Conservation (phyloP, 2,888 invertebrate genomes). For the Lithophane ornitopus region DNA sequence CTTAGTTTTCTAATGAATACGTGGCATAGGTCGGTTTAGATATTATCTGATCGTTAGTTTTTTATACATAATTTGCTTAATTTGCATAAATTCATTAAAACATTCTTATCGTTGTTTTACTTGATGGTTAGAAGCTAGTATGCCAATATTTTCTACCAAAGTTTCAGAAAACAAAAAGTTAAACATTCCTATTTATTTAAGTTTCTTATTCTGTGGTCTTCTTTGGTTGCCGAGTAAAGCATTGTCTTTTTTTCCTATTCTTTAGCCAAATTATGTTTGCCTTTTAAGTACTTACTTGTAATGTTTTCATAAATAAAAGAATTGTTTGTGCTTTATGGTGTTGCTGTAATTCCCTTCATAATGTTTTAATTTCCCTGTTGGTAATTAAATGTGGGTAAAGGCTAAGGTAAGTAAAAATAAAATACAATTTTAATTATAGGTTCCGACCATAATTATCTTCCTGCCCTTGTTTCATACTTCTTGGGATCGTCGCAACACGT, state of each 20-base stretch:
- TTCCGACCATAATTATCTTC: not conserved
- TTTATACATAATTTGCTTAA: not conserved
- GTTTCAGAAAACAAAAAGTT: not conserved
- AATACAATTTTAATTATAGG: no score
- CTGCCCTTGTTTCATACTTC: not conserved
- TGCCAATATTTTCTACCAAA: conserved; percentile 10
- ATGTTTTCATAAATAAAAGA: not conserved
- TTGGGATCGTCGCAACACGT: not conserved
- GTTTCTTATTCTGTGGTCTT: no score
- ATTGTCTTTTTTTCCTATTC: no score
- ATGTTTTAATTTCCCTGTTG: not conserved
- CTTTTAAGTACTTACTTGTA: not conserved
- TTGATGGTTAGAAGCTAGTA: not conserved
- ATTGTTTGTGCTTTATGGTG: not conserved
- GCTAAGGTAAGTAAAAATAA: no score
- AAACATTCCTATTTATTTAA: not conserved
- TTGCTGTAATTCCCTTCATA: not conserved
- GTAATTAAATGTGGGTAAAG: not conserved
- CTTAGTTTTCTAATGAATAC: not conserved
- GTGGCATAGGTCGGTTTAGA: not conserved
- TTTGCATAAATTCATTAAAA: not conserved
- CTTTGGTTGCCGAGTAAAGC: no score
- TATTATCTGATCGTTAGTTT: not conserved
- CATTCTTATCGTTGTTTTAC: no score
- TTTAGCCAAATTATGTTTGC: not conserved